Evolutionary conservation across 2,888 invertebrate genomes (phyloP).

Genomic region (Caenorhabditis sulstoni): DNA sequence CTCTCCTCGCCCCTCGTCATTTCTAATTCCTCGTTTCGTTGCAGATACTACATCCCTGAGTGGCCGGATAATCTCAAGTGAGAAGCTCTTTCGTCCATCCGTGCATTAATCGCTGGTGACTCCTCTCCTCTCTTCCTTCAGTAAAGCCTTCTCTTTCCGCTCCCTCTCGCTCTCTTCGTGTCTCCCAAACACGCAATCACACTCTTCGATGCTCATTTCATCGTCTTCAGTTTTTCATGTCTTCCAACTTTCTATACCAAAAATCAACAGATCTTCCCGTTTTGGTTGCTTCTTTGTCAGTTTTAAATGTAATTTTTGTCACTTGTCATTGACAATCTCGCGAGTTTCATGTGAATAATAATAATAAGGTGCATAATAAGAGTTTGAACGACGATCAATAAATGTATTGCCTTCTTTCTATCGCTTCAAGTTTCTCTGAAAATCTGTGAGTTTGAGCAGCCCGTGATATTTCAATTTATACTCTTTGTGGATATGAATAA

Average conservation of each 20-base stretch:
- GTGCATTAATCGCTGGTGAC: constrained; percentile 6
- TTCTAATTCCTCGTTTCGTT: not conserved
- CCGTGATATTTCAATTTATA: too few relatives aligned
- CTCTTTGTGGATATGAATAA: too few relatives aligned
- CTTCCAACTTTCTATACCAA: constrained; percentile 5
- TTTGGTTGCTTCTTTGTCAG: not conserved
- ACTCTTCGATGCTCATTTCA: constrained; percentile 35
- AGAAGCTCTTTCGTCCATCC: constrained; percentile 15
- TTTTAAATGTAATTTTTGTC: constrained; percentile 5
- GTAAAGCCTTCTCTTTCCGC: constrained; percentile 4
- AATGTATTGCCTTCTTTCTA: constrained; percentile 1
- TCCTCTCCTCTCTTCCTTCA: constrained; percentile 3
- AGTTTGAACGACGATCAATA: not conserved
- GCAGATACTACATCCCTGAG: constrained; percentile 93
- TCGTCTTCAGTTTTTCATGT: constrained; percentile 12
- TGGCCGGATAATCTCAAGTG: constrained; percentile 86
- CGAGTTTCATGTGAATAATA: constrained; percentile 16
- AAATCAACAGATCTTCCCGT: constrained; percentile 2
- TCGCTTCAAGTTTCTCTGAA: constrained; percentile 8
- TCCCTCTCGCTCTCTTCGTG: constrained; percentile 21
- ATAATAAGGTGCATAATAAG: constrained; percentile 40
- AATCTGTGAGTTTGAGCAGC: constrained; percentile 2
- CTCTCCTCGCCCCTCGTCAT: not conserved
- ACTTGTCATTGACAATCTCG: constrained; percentile 35
- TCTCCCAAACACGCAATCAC: constrained; percentile 8